A percentile compares a stretch with the other conserved stretches of the same genome.
Conservation (phyloP, 1,140 invertebrate species). For the Oedothorax gibbosus region DNA sequence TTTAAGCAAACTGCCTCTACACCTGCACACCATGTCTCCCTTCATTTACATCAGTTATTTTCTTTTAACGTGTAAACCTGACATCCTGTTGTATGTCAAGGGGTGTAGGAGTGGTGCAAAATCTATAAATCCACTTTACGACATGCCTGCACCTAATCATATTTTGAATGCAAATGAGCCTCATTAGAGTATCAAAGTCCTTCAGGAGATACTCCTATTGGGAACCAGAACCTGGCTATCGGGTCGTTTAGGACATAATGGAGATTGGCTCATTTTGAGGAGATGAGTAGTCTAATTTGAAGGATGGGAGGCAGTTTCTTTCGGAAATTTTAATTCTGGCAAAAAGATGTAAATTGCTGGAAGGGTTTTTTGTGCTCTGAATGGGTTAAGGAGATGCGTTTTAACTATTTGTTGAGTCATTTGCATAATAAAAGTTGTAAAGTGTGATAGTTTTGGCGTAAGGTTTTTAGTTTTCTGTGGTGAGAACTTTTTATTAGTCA, state of each 20-base stretch:
- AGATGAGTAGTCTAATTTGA: slow-evolving; percentile 10
- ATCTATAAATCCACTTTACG: slow-evolving; percentile 32
- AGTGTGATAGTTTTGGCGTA: no score
- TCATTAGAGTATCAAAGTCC: slow-evolving; percentile 22
- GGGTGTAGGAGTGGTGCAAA: neutral
- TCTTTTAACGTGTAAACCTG: no score
- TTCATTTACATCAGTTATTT: no score
- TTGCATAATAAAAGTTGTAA: no score
- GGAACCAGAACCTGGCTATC: neutral
- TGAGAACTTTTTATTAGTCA: no score
- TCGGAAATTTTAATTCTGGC: slow-evolving; percentile 10
- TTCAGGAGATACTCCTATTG: neutral
- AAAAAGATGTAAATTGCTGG: neutral
- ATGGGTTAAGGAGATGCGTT: neutral
- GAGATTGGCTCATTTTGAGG: slow-evolving; percentile 8
- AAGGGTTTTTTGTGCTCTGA: neutral
- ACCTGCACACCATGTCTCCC: no score
- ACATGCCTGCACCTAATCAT: slow-evolving; percentile 32
- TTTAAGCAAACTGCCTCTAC: no score
- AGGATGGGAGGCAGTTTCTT: neutral
- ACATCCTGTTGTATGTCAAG: no score
- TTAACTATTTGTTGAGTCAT: no score
- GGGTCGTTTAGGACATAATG: slow-evolving; percentile 25
- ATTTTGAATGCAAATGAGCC: slow-evolving; percentile 38
- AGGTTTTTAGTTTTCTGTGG: no score